phyloP scores from a whole-genome alignment of 2,797 vertebrate genomes.

The Diplodus puntazzo region DNA sequence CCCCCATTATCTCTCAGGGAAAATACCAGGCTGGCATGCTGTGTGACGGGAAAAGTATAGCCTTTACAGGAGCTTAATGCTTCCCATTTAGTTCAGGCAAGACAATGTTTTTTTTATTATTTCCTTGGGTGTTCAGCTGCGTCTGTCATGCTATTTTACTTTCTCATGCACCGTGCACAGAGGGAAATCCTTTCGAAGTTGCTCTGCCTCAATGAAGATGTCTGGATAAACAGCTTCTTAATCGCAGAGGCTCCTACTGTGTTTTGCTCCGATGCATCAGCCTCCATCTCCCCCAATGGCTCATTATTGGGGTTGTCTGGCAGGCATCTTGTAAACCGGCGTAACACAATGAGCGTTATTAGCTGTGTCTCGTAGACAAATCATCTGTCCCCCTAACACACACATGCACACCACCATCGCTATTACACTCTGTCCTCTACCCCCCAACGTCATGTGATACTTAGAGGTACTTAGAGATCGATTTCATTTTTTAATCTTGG shows the following conservation, averaged over 20 bases:
- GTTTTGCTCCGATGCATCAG: constrained; percentile 38
- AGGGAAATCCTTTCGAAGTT: constrained; percentile 47
- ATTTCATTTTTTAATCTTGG: constrained; percentile 87
- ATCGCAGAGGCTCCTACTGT: constrained; percentile 47
- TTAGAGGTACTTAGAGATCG: constrained; percentile 84
- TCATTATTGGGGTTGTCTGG: constrained; percentile 71
- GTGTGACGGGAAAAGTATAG: constrained; percentile 68
- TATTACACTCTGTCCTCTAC: constrained; percentile 51
- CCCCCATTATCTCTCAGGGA: constrained; percentile 68
- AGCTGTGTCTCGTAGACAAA: constrained; percentile 55
- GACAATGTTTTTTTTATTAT: constrained; percentile 32
- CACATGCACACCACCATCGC: constrained; percentile 41
- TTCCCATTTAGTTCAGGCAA: constrained; percentile 40
- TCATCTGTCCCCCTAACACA: constrained; percentile 39
- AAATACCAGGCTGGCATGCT: constrained; percentile 72
- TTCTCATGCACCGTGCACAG: constrained; percentile 18
- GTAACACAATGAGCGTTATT: constrained; percentile 68
- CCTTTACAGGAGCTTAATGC: constrained; percentile 42
- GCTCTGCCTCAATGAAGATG: constrained; percentile 50
- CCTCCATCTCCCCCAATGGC: constrained; percentile 40
- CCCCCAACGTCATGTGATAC: constrained; percentile 79
- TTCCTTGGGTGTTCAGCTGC: constrained; percentile 38
- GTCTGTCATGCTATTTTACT: constrained; percentile 41
- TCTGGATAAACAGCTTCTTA: constrained; percentile 50
- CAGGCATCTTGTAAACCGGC: constrained; percentile 55